phyloP scores from a whole-genome alignment of 2,797 vertebrate genomes.

The Acanthurus lineatus region DNA sequence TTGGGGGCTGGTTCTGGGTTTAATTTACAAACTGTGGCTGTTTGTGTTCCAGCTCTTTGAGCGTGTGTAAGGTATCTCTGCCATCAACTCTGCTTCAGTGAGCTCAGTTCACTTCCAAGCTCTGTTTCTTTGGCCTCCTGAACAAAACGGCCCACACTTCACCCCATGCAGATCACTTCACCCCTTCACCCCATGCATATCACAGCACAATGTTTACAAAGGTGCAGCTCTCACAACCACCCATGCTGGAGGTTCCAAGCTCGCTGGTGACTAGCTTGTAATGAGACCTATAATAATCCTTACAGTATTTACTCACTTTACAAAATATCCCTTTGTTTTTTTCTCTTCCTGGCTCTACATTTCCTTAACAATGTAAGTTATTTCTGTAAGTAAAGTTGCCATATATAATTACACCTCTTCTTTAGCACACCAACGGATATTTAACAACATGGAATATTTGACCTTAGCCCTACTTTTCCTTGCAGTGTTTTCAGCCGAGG shows the following conservation, averaged over 20 bases:
- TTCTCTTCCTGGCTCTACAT: background rate
- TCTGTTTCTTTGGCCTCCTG: conserved; percentile 63
- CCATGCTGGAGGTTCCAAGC: conserved; percentile 9
- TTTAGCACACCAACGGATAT: conserved; percentile 88
- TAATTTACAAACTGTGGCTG: conserved; percentile 80
- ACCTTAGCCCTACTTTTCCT: conserved; percentile 88
- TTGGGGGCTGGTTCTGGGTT: conserved; percentile 54
- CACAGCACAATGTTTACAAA: conserved; percentile 74
- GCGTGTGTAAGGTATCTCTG: conserved; percentile 79
- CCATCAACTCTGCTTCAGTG: conserved; percentile 77
- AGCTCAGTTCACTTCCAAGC: conserved; percentile 69
- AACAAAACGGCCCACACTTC: conserved; percentile 79
- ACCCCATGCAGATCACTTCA: conserved; percentile 73
- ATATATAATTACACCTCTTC: conserved; percentile 81
- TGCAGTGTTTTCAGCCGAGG: conserved; percentile 93
- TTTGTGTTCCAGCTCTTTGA: conserved; percentile 83
- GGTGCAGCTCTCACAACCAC: conserved; percentile 49
- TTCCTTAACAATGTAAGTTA: background rate
- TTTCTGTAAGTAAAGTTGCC: background rate
- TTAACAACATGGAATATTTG: conserved; percentile 82
- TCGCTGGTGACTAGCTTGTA: background rate
- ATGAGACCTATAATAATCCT: conserved; percentile 31
- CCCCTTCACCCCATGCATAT: conserved; percentile 72
- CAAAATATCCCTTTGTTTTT: background rate
- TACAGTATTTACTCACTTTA: background rate